These are phyloP conservation scores for Mythimna lalbum DNA, from an alignment of 2,888 invertebrate species.

Conservation along the genomic window DNA sequence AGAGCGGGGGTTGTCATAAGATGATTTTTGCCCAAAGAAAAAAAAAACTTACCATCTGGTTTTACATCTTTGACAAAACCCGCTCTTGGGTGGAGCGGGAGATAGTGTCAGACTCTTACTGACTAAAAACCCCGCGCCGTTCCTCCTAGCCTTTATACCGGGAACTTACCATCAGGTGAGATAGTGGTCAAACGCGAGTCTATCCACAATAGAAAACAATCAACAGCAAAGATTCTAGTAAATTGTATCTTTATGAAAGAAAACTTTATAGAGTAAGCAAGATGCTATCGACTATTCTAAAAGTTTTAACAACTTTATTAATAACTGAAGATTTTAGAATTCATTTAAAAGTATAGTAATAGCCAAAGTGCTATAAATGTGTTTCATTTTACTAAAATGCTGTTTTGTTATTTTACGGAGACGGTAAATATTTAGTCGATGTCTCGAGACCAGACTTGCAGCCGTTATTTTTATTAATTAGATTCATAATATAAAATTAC, in stretches of 20 bases:
- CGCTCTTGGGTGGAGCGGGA: too few species aligned
- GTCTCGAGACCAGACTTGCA: constrained; percentile 16
- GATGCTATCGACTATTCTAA: constrained; percentile 25
- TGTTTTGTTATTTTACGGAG: constrained; percentile 14
- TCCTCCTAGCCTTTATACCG: too few species aligned
- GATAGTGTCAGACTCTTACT: too few species aligned
- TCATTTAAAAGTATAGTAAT: constrained; percentile 32
- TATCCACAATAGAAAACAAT: too few species aligned
- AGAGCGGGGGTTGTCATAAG: too few species aligned
- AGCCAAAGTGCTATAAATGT: constrained; percentile 35
- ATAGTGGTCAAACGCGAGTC: too few species aligned
- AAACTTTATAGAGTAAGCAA: constrained; percentile 38
- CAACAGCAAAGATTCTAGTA: constrained; percentile 3
- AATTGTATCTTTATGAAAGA: background rate
- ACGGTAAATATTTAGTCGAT: constrained; percentile 24
- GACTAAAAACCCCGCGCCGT: too few species aligned
- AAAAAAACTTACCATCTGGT: too few species aligned
- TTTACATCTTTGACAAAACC: too few species aligned
- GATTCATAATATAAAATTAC: constrained; percentile 17
- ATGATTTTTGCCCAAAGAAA: too few species aligned
- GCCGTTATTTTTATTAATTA: constrained; percentile 33
- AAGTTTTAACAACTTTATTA: constrained; percentile 50
- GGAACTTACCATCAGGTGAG: too few species aligned
- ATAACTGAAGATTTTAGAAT: constrained; percentile 42
- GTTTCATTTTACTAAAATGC: constrained; percentile 31